Evolutionary conservation across 2,888 invertebrate genomes (phyloP), one percentile per base, ranked within the genome.

Genomic region (Oscheius myriophilus): DNA sequence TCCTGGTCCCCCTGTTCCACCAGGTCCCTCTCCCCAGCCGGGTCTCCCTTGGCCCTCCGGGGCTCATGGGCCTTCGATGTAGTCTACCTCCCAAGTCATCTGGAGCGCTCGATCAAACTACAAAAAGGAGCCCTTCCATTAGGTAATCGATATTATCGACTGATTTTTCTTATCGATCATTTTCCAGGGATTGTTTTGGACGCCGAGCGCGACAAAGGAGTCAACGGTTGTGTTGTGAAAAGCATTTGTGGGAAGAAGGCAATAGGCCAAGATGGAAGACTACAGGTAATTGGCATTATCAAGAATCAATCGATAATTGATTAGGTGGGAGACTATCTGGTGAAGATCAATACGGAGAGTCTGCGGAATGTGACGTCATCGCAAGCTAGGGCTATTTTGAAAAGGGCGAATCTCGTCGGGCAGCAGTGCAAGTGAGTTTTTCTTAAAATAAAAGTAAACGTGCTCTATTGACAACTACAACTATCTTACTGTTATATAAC

Each of bases 271-370:
- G 91, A 91, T 86, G 90, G 90, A 14, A 87, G 90, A 57, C 87
- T 91, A 59, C 87, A 88, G 70, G 88, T 82, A 33, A 33, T n/a
- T n/a, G 33, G 33, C 3, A 33, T 12, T 2, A 46, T 11, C 3
- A 53, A 26, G 3, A 26, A 53, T 16, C 16, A 53, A 18, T 53
- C 21, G 21, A 53, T 18, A 23, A 23, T 53, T 25, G 53, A 53
- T 61, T 71, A 82, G 82, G 79, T 88, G 4, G 91, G 91, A 1
- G 91, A 91, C 84, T 89, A 89, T 80, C 87, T 91, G 73, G 87
- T 90, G 21, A 87, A 89, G 52, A 87, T 91, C 67, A 91, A 91
- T 87, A 89, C 90, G 81, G 90, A 91, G 86, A 89, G 87, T 70
- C 87, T 91, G 82, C 87, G 90, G 41, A 88, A 89, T 71, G 89